Percentiles rank a stretch among this genome's conserved stretches.
Conservation (phyloP, 1,140 invertebrate species). For the Drosophila santomea region DNA sequence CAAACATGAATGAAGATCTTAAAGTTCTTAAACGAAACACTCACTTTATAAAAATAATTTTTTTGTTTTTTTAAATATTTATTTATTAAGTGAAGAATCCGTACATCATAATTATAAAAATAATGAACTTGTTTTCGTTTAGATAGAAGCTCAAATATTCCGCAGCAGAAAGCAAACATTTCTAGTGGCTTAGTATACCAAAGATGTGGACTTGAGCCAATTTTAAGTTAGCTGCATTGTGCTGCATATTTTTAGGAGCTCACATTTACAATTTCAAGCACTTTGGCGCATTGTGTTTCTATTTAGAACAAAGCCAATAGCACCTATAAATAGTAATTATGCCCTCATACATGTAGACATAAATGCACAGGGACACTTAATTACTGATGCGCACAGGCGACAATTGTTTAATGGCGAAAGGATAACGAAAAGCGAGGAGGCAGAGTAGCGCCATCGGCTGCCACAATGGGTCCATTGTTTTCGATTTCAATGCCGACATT, state of each 20-base stretch:
- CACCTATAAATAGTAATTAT: conserved; percentile 39
- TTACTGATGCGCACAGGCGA: conserved; percentile 48
- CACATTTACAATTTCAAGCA: conserved; percentile 1
- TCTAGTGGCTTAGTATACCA: no score
- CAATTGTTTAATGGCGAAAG: conserved; percentile 64
- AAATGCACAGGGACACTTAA: conserved; percentile 54
- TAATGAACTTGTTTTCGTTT: no score
- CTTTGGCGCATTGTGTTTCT: conserved; percentile 7
- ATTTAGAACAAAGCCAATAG: conserved; percentile 11
- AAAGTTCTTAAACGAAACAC: no score
- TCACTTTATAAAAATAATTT: no score
- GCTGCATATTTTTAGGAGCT: conserved; percentile 6
- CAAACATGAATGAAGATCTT: no score
- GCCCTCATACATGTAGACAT: conserved; percentile 6
- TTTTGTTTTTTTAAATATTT: no score
- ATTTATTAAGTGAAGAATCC: no score
- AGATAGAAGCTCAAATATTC: no score
- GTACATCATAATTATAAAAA: no score
- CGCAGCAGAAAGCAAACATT: no score
- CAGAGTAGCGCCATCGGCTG: conserved; percentile 24
- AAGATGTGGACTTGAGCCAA: background rate
- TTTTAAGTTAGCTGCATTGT: background rate
- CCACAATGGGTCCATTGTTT: conserved; percentile 66
- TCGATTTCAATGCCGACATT: conserved; percentile 67
- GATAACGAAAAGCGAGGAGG: conserved; percentile 21